Base-by-base conservation (phyloP, 2,888 invertebrate genomes). In the Lithodes maja region DNA sequence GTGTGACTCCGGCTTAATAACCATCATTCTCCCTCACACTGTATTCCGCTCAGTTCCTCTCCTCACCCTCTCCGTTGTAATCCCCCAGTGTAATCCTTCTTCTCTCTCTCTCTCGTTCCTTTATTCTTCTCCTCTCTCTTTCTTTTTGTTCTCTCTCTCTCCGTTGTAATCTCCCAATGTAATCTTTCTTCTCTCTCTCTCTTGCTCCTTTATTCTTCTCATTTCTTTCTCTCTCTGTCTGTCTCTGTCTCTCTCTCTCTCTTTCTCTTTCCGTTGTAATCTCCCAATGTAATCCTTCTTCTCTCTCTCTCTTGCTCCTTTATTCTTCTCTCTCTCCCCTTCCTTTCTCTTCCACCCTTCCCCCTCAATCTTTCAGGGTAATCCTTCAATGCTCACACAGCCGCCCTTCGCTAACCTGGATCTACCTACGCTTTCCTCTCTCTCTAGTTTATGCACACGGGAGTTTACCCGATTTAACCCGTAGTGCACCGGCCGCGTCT, bases 191-290 rank as follows among this genome's bases (percentile, higher is more conserved):
- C 50, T 78, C 52, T 78, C 77, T 50, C 7, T 78, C 77, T 78
- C 52, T 78, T 53, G 12, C 2, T 52, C 78, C n/a, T 53, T 52
- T 53, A 15, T 33, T 78, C 78, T 53, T 53, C 15, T 3, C n/a
- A 50, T 78, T 5, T 53, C 78, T 53, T n/a, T 78, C 50, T 53
- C 53, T 78, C 52, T 78, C 78, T 53, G 15, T 78, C 78, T 78
- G 15, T 78, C 17, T 53, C 50, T 50, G 12, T 52, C 78, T 50
- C 12, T 9, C 9, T 55, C 9, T 9, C 55, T 55, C 55, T 55
- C 55, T 5, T 9, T 9, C 55, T 55, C 55, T 55, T 9, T 55
- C 55, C n/a, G n/a, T n/a, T 55, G 55, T 55, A 55, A 55, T 55
- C 55, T 55, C 55, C 55, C 55, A 74, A 9, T 74, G 74, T 1